phyloP scores from a whole-genome alignment of 2,797 vertebrate genomes.

The Argentina silus region DNA sequence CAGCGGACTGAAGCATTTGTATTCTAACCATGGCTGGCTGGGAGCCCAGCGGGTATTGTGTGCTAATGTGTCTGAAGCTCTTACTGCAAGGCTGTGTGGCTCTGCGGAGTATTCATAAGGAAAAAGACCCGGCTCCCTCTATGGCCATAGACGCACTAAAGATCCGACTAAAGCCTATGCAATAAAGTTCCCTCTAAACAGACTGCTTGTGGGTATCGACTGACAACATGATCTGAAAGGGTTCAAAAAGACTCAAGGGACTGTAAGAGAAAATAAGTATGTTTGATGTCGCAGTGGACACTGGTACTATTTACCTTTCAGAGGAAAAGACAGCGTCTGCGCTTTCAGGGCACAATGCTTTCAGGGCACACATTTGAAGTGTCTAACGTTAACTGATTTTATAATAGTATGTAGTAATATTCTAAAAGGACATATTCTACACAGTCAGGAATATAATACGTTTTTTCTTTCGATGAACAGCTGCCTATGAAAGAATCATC shows the following conservation, averaged over 20 bases:
- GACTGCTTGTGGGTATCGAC: constrained; percentile 4
- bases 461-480: no score
- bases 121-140: not conserved
- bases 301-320: not conserved
- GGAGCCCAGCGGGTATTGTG: constrained; percentile 5
- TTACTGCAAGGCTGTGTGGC: not conserved
- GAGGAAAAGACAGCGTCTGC: not conserved
- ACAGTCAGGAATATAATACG: no score
- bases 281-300: not conserved
- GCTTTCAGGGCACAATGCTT: not conserved
- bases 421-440: no score
- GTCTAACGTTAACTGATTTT: no score
- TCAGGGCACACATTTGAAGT: no score
- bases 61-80: constrained; percentile 22
- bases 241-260: not conserved
- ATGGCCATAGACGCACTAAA: not conserved
- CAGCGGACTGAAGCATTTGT: constrained; percentile 23
- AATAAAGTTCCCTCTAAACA: not conserved
- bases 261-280: not conserved
- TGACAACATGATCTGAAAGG: constrained; percentile 22
- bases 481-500: no score
- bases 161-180: constrained; percentile 5
- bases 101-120: not conserved
- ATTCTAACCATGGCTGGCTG: constrained; percentile 27
- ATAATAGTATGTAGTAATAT: no score